Percentiles rank a stretch among this genome's conserved stretches.
Conservation (phyloP, 2,113 vertebrate genomes). For the Mionectes macconnelli region DNA sequence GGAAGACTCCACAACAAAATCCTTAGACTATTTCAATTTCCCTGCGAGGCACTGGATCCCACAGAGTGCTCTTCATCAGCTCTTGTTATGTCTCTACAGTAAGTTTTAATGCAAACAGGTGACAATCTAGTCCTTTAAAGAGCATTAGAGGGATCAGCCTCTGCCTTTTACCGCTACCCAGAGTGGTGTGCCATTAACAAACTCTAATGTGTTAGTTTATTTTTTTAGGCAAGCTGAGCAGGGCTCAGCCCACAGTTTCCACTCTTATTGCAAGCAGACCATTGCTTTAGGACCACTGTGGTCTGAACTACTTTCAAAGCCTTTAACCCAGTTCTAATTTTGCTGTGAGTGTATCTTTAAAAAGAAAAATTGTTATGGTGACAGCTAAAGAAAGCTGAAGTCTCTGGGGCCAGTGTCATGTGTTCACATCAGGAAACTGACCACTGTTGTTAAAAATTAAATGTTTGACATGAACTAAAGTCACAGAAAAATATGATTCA, state of each 20-base stretch:
- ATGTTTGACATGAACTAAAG: slow-evolving; percentile 51
- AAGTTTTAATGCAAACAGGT: neutral
- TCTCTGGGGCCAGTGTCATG: neutral
- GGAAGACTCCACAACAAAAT: neutral
- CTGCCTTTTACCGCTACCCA: neutral
- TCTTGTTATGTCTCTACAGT: neutral
- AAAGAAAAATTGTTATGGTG: slow-evolving; percentile 45
- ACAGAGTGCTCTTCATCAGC: neutral
- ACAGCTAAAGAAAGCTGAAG: slow-evolving; percentile 49
- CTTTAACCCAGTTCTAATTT: slow-evolving; percentile 47
- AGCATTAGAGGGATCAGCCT: neutral
- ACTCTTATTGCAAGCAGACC: neutral
- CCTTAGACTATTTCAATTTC: neutral
- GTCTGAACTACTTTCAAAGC: slow-evolving; percentile 44
- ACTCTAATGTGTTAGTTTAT: neutral
- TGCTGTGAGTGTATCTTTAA: neutral
- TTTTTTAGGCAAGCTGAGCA: neutral
- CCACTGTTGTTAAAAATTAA: slow-evolving; percentile 56
- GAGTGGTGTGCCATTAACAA: neutral
- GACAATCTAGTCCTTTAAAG: neutral
- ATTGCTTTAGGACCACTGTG: neutral
- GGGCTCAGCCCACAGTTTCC: neutral
- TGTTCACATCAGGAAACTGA: slow-evolving; percentile 40
- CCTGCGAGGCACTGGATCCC: neutral
- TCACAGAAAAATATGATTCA: slow-evolving; percentile 56